Base-by-base conservation (phyloP, 53 echinoderm and acorn worm species). In the Henricia sp. region DNA sequence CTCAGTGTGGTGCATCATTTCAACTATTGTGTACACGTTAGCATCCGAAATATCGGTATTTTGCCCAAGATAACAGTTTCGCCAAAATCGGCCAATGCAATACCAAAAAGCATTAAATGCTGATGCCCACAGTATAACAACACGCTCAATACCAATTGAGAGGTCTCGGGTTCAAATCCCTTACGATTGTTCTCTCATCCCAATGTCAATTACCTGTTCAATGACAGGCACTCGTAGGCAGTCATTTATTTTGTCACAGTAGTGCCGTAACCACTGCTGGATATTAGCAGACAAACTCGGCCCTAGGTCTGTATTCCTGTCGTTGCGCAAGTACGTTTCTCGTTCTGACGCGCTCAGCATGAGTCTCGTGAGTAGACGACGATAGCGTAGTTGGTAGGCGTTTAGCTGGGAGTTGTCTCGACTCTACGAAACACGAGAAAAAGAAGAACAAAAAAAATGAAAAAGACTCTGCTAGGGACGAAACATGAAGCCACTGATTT, bases 321-420 rank as follows among this genome's bases (percentile, higher is more conserved):
- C 76, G 10, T 39, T 51, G 2, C 68, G 29, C 29, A 50, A 33
- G 76, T 66, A 86, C 0, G 68, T 54, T 30, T 86, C 38, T 28
- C 86, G 74, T 50, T 52, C 76, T 0, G 66, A 27, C 3, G 64
- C 57, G 43, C 67, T 76, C 1, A 86, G 54, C 42, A 86, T 86
- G 37, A 86, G 46, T 20, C 75, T 74, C 30, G 76, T 86, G n/a
- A 86, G 52, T 24, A 52, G 75, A 2, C 68, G 86, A 20, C 86
- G 86, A 26, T 63, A 55, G 12, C 10, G 56, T 20, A 74, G 67
- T 76, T 86, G 76, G 74, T 86, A 75, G 24, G 29, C n/a, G 56
- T 76, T 75, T 3, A 86, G 52, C 39, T 54, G 6, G 62, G 38
- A 35, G 9, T 75, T 67, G 40, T 75, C 16, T 27, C 67, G 50